Base-by-base conservation (phyloP, 2,113 vertebrate genomes). In the Isichthys henryi region DNA sequence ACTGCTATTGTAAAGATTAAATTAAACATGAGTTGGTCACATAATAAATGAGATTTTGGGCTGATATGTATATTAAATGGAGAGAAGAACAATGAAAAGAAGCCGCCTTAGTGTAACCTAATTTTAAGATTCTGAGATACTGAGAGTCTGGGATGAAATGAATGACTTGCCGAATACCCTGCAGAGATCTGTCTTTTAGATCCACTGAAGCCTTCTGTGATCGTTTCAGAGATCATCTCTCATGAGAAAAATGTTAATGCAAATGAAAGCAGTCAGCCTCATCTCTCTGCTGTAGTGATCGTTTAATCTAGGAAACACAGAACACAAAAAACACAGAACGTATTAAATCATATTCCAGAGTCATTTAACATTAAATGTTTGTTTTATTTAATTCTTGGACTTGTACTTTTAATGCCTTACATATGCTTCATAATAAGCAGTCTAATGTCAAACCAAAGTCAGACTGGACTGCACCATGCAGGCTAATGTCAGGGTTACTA, bases 181-280 rank as follows among this genome's bases (percentile, higher is more conserved):
- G 74, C 74, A 80, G 74, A 43, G 74, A 80, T 80, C 74, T 80
- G 74, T 80, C 74, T 80, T 80, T 80, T 80, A 80, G 74, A 80
- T 80, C 74, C 35, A 80, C 31, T 43, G 35, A 43, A 80, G 74
- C 74, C 74, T 17, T 80, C 35, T 80, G 74, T 80, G 74, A 43
- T 80, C 43, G 31, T 80, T 80, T 80, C 74, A 77, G 74, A 43
- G 74, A 80, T 80, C 3, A 70, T 70, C 62, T 70, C 74, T 80
- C 35, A 43, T 80, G 74, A 80, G 74, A 43, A 43, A 80, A 80
- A 80, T 43, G 31, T 80, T 80, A 39, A 80, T 80, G 74, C 74
- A 43, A 35, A 43, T 80, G 35, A 80, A 43, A 80, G 31, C 35
- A 80, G 74, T 19, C 74, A 80, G 74, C 3, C 35, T 43, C 35